Conservation (phyloP, 2,888 invertebrate genomes). For the Pseudococcus viburni region DNA sequence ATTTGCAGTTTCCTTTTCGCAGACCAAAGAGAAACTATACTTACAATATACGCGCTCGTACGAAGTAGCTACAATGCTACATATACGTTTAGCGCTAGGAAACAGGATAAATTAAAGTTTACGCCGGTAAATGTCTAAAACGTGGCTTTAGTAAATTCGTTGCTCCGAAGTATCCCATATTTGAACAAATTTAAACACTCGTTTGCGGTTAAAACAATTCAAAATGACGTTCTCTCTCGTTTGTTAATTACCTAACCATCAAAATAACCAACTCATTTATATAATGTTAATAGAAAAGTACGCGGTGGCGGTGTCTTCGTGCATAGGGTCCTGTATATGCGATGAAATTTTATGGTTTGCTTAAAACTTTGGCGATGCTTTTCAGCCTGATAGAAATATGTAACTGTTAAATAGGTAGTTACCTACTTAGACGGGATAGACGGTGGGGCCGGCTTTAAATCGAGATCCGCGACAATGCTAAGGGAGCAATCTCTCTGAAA, state of each 20-base stretch:
- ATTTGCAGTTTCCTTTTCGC: neutral
- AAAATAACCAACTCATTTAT: conserved; percentile 47
- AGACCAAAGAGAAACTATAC: neutral
- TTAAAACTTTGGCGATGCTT: too few relatives aligned
- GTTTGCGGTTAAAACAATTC: conserved; percentile 34
- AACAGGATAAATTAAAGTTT: conserved; percentile 27
- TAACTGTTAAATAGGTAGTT: too few relatives aligned
- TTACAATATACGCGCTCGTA: neutral
- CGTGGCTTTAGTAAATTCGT: neutral
- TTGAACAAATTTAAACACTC: conserved; percentile 52
- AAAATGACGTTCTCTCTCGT: conserved; percentile 27
- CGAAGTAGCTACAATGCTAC: neutral
- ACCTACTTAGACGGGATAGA: too few relatives aligned
- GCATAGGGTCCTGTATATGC: too few relatives aligned
- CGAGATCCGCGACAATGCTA: too few relatives aligned
- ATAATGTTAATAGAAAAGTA: neutral
- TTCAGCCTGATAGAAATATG: too few relatives aligned
- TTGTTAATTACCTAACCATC: conserved; percentile 40
- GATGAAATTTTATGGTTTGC: too few relatives aligned
- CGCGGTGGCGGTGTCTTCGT: neutral
- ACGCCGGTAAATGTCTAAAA: conserved; percentile 26
- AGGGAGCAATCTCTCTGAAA: too few relatives aligned
- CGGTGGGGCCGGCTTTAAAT: too few relatives aligned
- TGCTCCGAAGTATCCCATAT: conserved; percentile 9
- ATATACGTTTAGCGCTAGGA: neutral